Percentiles rank a stretch among this genome's conserved stretches.
Conservation (phyloP, 2,113 vertebrate genomes). For the Himantopus leucocephalus region DNA sequence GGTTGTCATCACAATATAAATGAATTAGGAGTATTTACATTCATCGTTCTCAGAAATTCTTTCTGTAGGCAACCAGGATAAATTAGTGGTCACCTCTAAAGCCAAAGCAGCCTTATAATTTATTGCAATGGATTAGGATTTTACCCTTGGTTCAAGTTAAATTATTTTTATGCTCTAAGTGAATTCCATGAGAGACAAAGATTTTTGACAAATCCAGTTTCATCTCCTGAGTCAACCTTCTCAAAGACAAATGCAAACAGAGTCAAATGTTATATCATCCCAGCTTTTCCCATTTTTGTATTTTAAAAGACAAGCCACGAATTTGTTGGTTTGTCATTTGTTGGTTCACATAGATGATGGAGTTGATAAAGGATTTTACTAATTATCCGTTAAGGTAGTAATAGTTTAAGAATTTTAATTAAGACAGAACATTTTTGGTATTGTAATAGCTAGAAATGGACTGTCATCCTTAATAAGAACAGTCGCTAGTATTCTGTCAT, state of each 20-base stretch:
- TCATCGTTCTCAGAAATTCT: not conserved
- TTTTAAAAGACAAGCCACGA: not conserved
- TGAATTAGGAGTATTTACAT: not conserved
- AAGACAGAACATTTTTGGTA: conserved; percentile 11
- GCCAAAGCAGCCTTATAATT: not conserved
- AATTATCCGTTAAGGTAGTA: conserved; percentile 19
- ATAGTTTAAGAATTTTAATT: not conserved
- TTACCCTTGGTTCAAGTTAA: not conserved
- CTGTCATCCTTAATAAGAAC: not conserved
- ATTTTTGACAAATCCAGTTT: not conserved
- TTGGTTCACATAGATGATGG: not conserved
- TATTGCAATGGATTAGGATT: not conserved
- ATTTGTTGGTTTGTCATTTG: not conserved
- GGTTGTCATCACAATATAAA: not conserved
- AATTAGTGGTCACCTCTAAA: not conserved
- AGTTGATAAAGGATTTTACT: conserved; percentile 36
- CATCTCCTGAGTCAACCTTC: not conserved
- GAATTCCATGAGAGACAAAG: not conserved
- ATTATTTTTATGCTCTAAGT: not conserved
- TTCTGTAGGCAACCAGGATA: not conserved
- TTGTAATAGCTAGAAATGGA: conserved; percentile 23
- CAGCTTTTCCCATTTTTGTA: not conserved
- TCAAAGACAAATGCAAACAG: not conserved
- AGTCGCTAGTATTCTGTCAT: not conserved
- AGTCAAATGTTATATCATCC: not conserved